Percentiles rank a stretch among this genome's conserved stretches.
These are phyloP conservation scores for Penaeus indicus DNA, from an alignment of 1,140 invertebrate genomes.

Conservation along the genomic window DNA sequence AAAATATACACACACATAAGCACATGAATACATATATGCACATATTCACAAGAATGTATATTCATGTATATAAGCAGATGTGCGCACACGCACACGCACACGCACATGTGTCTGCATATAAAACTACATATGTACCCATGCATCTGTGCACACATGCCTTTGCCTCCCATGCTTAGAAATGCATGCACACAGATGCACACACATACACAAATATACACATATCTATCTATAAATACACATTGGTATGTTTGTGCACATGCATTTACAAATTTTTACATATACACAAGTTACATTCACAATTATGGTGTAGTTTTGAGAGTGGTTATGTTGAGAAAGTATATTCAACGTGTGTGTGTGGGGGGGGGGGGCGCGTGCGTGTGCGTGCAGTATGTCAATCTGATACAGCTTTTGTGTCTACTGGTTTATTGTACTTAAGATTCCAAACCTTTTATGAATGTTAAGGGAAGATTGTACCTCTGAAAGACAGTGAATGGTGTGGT, in stretches of 20 bases:
- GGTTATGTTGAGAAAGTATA: too few species aligned
- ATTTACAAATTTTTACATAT: not conserved
- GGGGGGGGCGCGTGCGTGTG: too few species aligned
- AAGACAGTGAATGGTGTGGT: too few species aligned
- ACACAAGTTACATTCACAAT: too few species aligned
- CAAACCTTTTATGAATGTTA: too few species aligned
- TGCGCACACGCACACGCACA: not conserved
- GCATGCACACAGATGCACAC: not conserved
- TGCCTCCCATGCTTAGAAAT: not conserved
- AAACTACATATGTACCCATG: not conserved
- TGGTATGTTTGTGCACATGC: not conserved
- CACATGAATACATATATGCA: not conserved
- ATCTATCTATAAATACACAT: conserved; percentile 1
- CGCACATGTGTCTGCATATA: not conserved
- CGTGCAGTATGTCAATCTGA: too few species aligned
- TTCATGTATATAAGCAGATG: not conserved
- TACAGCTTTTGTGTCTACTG: too few species aligned
- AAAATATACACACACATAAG: not conserved
- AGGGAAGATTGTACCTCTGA: too few species aligned
- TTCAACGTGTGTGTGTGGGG: too few species aligned
- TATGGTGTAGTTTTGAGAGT: too few species aligned
- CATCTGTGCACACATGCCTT: not conserved
- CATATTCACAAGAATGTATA: not conserved
- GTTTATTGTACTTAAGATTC: too few species aligned
- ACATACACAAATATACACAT: not conserved